phyloP scores from a whole-genome alignment of 2,113 vertebrate species.

The Ardeotis arabs region DNA sequence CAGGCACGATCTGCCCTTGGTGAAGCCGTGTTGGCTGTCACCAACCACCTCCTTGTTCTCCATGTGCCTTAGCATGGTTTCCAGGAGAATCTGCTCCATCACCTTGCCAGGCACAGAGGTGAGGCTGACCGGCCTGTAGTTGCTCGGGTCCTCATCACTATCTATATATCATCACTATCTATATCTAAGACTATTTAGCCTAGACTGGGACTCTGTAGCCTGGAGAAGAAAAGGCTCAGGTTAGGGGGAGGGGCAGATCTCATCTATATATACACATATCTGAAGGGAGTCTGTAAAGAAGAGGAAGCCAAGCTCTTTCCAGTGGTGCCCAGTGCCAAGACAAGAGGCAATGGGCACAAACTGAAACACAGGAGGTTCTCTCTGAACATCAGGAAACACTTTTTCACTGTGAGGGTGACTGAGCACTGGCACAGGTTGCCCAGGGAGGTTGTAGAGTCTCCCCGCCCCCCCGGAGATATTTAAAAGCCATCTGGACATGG shows the following conservation, averaged over 20 bases:
- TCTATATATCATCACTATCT: background rate
- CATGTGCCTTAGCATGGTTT: no score
- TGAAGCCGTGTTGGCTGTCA: no score
- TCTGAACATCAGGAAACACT: background rate
- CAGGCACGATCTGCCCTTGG: no score
- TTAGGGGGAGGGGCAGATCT: background rate
- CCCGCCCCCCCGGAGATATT: background rate
- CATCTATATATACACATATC: background rate
- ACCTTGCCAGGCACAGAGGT: no score
- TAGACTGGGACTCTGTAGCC: background rate
- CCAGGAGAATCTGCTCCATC: no score
- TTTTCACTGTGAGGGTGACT: background rate
- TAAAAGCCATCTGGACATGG: fast-evolving
- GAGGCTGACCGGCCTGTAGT: no score
- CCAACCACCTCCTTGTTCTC: no score
- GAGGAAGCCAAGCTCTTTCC: background rate
- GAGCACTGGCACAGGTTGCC: background rate
- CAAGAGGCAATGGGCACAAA: background rate
- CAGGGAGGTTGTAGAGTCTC: background rate
- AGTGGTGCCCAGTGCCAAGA: background rate
- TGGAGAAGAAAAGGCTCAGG: background rate
- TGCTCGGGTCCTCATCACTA: no score
- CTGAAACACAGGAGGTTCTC: background rate
- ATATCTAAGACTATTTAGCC: background rate
- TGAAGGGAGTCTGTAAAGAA: background rate